Evolutionary conservation across 2,113 vertebrate species (phyloP), one percentile per base, ranked within the genome.

Genomic region (Alosa alosa): DNA sequence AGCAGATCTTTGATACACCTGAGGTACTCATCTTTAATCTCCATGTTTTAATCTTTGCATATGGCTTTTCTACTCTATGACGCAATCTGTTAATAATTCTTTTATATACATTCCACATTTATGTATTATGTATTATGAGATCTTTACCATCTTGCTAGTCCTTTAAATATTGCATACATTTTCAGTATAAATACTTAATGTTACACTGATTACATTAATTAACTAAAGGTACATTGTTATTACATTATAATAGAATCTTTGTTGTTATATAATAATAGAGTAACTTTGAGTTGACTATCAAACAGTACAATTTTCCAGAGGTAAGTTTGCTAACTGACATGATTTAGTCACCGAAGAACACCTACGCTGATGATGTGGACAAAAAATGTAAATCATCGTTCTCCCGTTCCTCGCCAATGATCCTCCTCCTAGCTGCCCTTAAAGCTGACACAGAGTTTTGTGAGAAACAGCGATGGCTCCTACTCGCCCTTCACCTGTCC

Each of bases 1-100:
- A 98, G 89, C 96, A 95, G 90, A 97, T 97, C 92, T 97, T 99
- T n/a, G 96, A 97, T 86, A 98, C 96, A 0, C 95, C 96, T 0
- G 94, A 98, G 97, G 97, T 81, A 22, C 0, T 36, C 3, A 20
- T 2, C 85, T 47, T 6, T n/a, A 22, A n/a, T 17, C 50, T 55
- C 15, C 9, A 52, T 52, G 50, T 57, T 57, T 22, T 1, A 22
- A 22, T 60, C 22, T 64, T 64, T 25, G 18, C 55, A n/a, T 60
- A 22, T 60, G 5, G 57, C 6, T n/a, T 64, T n/a, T 64, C 22
- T 22, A 25, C 15, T 18, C 20, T 20, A 44, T 60, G 20, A 5
- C 25, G 18, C 18, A 60, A n/a, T n/a, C 22, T 22, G 18, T 22
- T 60, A 5, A 20, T 60, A 52, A 52, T 55, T 55, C 52, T 17